Evolutionary conservation across 2,797 vertebrate species (phyloP), one percentile per base, ranked within the genome.

Genomic region (Oreochromis grahami): DNA sequence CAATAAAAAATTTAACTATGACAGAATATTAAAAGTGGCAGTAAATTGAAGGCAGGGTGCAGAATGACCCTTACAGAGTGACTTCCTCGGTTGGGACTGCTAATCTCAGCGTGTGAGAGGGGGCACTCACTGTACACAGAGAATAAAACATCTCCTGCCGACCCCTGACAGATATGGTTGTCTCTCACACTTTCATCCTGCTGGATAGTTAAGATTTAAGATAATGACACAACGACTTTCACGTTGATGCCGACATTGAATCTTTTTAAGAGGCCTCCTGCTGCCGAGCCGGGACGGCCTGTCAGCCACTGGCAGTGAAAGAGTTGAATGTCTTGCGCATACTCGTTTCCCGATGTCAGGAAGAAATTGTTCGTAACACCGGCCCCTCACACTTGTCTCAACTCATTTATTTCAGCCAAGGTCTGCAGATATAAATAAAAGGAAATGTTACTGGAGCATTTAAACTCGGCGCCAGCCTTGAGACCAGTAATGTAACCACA

Each of bases 391-490:
- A 94, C 95, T 95, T 96, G 95, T 96, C 96, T 96, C 96, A 96
- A 96, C 95, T 96, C 96, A 96, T 97, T 96, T 96, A 95, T 96
- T 96, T 95, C 96, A 95, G 95, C 95, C 96, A 97, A 97, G 96
- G 96, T 96, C 96, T 96, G 93, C 90, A 92, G 96, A 96, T 97
- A 97, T 97, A 96, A 97, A 96, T 97, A 96, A 97, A 96, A 96
- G 94, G 95, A 96, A 96, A 97, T 96, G 95, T 96, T 96, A 96
- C 95, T 93, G 94, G 93, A 94, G 94, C 96, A 96, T 96, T 96
- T 96, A 96, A 96, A 96, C 94, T 94, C 93, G 82, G 91, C 91
- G 87, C 88, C 95, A 95, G 95, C 96, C 96, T 97, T 97, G 95
- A 95, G 92, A 88, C 84, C 94, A 80, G 93, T 97, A 96, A 97